phyloP scores from a whole-genome alignment of 1,140 invertebrate species.

The Ceratina calcarata region DNA sequence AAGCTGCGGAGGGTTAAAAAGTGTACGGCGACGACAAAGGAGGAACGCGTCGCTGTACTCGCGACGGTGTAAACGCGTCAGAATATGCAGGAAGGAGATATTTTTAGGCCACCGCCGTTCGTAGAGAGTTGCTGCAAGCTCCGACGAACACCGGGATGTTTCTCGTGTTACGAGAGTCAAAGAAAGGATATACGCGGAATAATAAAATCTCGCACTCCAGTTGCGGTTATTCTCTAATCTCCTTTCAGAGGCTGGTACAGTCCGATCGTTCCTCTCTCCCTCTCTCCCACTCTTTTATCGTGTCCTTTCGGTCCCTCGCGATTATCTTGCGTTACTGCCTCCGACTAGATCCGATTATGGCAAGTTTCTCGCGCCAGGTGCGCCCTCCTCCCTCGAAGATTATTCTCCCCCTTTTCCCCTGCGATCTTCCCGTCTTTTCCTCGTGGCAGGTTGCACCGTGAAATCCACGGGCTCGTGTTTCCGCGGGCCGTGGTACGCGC shows the following conservation, averaged over 20 bases:
- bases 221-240: conserved; percentile 54
- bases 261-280: conserved; percentile 13
- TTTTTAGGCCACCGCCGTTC: conserved; percentile 49
- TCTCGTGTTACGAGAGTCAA: conserved; percentile 53
- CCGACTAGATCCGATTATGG: conserved; percentile 39
- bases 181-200: conserved; percentile 36
- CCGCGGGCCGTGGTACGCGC: conserved; percentile 62
- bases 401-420: conserved; percentile 40
- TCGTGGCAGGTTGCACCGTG: conserved; percentile 64
- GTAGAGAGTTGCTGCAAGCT: conserved; percentile 45
- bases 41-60: conserved; percentile 22
- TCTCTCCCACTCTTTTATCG: neutral
- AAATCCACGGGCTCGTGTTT: conserved; percentile 68
- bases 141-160: conserved; percentile 34
- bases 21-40: neutral
- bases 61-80: conserved; percentile 28
- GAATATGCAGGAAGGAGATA: conserved; percentile 53
- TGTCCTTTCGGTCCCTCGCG: neutral
- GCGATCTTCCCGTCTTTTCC: conserved; percentile 35
- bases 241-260: conserved; percentile 27
- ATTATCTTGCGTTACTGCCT: conserved; percentile 39
- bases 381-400: conserved; percentile 41
- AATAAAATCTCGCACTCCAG: conserved; percentile 43
- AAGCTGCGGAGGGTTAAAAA: neutral
- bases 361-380: conserved; percentile 46